Conservation (phyloP, 2,888 invertebrate genomes). For the Neoaliturus tenellus region DNA sequence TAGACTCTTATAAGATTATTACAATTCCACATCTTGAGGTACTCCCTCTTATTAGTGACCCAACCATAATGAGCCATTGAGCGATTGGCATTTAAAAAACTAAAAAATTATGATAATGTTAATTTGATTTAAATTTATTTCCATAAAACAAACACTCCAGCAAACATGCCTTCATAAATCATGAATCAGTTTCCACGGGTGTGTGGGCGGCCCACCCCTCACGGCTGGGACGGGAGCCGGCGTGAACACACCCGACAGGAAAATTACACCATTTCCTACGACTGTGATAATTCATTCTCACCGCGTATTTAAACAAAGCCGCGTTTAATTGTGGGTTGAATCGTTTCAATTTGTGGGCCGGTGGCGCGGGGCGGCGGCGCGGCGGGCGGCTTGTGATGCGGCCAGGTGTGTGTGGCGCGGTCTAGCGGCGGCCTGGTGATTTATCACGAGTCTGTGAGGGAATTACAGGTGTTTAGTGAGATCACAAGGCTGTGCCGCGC, state of each 20-base stretch:
- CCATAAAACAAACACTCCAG: no score
- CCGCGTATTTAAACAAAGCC: constrained; percentile 41
- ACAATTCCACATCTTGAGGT: no score
- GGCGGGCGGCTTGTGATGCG: no score
- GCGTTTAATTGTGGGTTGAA: constrained; percentile 42
- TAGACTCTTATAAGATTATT: no score
- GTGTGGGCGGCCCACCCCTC: not conserved
- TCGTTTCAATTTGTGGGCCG: constrained; percentile 19
- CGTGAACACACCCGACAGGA: constrained; percentile 1
- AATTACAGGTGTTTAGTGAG: constrained; percentile 43
- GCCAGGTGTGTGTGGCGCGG: not conserved
- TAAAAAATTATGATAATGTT: no score
- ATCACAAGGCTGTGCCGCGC: constrained; percentile 41
- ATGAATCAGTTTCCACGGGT: no score
- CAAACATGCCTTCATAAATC: no score
- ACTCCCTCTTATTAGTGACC: no score
- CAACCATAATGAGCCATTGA: no score
- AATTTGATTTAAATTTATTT: no score
- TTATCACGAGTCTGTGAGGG: not conserved
- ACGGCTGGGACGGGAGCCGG: no score
- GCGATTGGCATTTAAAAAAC: no score
- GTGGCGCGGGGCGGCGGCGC: not conserved
- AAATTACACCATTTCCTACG: constrained; percentile 38
- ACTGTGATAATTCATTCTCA: constrained; percentile 35
- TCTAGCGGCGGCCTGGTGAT: constrained; percentile 11